Evolutionary conservation across 2,797 vertebrate genomes (phyloP).

Genomic region (Lacerta agilis): DNA sequence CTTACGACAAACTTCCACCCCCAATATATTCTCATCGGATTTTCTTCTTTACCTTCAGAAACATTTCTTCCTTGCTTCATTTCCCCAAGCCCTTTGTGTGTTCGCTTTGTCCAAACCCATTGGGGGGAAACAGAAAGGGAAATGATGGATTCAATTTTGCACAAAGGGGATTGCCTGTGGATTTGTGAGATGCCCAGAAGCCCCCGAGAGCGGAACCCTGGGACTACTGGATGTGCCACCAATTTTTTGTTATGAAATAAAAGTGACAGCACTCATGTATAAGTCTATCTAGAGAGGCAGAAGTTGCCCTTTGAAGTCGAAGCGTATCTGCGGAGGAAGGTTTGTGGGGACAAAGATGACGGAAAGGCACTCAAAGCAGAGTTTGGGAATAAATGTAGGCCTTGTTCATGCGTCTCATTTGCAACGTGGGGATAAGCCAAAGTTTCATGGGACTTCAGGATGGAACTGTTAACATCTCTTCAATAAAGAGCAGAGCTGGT

Average conservation of each 20-base stretch:
- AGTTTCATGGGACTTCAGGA: not conserved
- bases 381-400: not conserved
- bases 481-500: not conserved
- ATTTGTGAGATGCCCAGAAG: slow-evolving; percentile 12
- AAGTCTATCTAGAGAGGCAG: not conserved
- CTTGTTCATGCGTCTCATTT: not conserved
- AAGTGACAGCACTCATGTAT: slow-evolving; percentile 10
- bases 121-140: not conserved
- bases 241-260: slow-evolving; percentile 23
- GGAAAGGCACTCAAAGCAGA: not conserved
- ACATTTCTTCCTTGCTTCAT: not conserved
- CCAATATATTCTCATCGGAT: not conserved
- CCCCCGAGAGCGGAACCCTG: not conserved
- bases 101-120: slow-evolving; percentile 7
- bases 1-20: not conserved
- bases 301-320: slow-evolving; percentile 15
- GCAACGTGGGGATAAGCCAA: not conserved
- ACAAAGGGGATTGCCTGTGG: not conserved
- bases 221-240: not conserved
- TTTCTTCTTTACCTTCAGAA: slow-evolving; percentile 3
- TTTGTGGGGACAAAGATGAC: not conserved
- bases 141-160: slow-evolving; percentile 1
- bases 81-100: slow-evolving; percentile 5
- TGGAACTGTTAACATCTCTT: not conserved
- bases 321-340: not conserved